A percentile compares a stretch with the other conserved stretches of the same genome.
phyloP scores from a whole-genome alignment of 2,888 invertebrate genomes.

The Hermaeophaga mercurialis region DNA sequence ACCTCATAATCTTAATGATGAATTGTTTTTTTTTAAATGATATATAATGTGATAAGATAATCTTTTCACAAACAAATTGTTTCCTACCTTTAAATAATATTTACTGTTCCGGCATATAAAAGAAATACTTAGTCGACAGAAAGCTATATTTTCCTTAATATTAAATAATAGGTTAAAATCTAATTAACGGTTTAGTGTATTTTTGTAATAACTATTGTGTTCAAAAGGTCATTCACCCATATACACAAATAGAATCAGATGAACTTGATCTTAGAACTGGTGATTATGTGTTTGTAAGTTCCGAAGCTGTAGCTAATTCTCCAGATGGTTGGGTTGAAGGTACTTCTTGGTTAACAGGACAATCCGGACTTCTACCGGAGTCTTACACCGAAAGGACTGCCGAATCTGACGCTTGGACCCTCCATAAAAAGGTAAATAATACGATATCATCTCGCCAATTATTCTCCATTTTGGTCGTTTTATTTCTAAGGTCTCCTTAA shows the following conservation, averaged over 20 bases:
- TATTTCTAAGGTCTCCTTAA: constrained; percentile 58
- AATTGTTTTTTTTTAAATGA: too few species aligned
- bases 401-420: constrained; percentile 90
- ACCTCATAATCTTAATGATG: too few species aligned
- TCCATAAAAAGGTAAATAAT: constrained; percentile 66
- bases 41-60: too few species aligned
- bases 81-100: too few species aligned
- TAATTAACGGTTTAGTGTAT: too few species aligned
- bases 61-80: too few species aligned
- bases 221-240: constrained; percentile 73
- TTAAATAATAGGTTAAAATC: too few species aligned
- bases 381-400: constrained; percentile 81
- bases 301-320: constrained; percentile 73
- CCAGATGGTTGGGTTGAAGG: constrained; percentile 90
- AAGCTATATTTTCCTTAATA: too few species aligned
- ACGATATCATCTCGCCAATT: not conserved
- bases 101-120: too few species aligned
- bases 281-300: constrained; percentile 83
- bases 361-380: constrained; percentile 78
- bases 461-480: not conserved
- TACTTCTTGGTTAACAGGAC: constrained; percentile 80
- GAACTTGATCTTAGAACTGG: constrained; percentile 85
- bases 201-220: too few species aligned
- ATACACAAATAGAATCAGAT: constrained; percentile 76
- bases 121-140: too few species aligned